phyloP scores from a whole-genome alignment of 2,113 vertebrate species.

The Cyrtonyx montezumae region DNA sequence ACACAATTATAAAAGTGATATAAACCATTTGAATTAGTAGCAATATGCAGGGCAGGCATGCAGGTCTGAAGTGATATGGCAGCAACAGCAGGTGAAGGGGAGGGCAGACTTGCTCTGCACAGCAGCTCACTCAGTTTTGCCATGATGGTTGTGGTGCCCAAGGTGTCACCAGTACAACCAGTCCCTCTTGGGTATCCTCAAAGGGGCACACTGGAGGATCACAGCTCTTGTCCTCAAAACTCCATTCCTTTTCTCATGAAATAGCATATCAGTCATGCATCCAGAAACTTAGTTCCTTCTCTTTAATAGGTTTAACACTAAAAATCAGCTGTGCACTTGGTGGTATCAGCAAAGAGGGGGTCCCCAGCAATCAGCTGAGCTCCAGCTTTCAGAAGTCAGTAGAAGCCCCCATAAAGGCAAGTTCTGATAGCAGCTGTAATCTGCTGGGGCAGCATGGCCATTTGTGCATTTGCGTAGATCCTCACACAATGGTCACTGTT shows the following conservation, averaged over 20 bases:
- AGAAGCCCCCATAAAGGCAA: not conserved
- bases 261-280: accelerated
- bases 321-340: accelerated
- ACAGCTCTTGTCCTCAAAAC: not conserved
- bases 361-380: accelerated
- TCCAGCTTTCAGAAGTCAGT: not conserved
- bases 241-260: not conserved
- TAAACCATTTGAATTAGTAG: not conserved
- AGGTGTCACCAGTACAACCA: not conserved
- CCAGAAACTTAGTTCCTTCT: not conserved
- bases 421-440: not conserved
- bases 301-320: not conserved
- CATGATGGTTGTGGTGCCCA: accelerated
- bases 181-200: not conserved
- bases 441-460: too few species aligned
- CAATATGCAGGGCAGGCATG: accelerated
- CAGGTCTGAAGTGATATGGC: accelerated
- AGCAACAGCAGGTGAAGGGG: not conserved
- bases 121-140: not conserved
- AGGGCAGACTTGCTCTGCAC: not conserved
- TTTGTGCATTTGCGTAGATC: not conserved
- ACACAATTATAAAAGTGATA: not conserved
- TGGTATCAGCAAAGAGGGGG: not conserved
- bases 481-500: not conserved
- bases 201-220: not conserved